Conservation (phyloP, 2,113 vertebrate genomes). For the Athene cunicularia region DNA sequence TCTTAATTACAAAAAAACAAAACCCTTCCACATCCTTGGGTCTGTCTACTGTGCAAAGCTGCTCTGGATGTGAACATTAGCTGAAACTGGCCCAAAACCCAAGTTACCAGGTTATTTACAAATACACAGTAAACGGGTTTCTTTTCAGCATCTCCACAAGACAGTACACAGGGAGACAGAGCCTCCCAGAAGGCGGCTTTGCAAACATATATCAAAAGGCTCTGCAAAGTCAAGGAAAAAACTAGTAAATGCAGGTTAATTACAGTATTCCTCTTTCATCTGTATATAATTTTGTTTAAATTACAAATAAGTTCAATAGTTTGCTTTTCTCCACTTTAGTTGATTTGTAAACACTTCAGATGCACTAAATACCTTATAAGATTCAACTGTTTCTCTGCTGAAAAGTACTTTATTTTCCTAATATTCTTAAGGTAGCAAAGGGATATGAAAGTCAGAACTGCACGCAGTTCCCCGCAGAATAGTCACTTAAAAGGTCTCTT, state of each 20-base stretch:
- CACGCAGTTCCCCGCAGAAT: constrained; percentile 56
- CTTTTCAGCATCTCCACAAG: constrained; percentile 75
- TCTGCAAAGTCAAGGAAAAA: constrained; percentile 75
- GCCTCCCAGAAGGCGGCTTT: constrained; percentile 70
- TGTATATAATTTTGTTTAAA: constrained; percentile 73
- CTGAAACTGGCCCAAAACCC: constrained; percentile 68
- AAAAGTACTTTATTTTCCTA: constrained; percentile 71
- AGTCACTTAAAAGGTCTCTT: constrained; percentile 73
- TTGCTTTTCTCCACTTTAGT: constrained; percentile 71
- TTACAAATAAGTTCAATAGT: constrained; percentile 73
- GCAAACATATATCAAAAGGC: constrained; percentile 74
- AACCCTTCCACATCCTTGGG: constrained; percentile 56
- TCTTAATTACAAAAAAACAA: constrained; percentile 77
- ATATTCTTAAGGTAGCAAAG: constrained; percentile 77
- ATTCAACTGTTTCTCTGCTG: constrained; percentile 71
- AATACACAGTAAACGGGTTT: constrained; percentile 81
- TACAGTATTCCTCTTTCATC: constrained; percentile 77
- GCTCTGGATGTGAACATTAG: constrained; percentile 71
- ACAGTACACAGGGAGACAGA: constrained; percentile 66
- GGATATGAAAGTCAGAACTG: constrained; percentile 70
- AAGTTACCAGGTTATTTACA: constrained; percentile 84
- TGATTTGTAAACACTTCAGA: constrained; percentile 80
- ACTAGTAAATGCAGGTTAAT: constrained; percentile 76
- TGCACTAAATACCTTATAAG: constrained; percentile 74
- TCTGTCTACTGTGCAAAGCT: constrained; percentile 72